These are phyloP conservation scores for Osmerus mordax DNA, from an alignment of 2,113 vertebrate species.

Conservation along the genomic window DNA sequence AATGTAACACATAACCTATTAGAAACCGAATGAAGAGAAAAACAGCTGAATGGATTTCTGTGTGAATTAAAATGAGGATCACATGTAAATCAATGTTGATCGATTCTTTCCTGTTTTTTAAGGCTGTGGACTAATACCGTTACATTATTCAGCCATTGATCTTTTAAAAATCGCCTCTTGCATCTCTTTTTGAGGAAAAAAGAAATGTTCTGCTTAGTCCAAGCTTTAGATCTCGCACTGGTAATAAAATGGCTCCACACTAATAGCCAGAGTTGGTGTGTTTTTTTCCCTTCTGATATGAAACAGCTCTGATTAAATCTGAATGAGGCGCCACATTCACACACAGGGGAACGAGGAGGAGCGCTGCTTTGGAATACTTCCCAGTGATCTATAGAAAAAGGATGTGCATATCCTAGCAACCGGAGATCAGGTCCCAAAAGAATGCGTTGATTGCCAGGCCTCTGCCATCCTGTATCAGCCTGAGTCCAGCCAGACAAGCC, in stretches of 20 bases:
- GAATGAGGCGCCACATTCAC: constrained; percentile 60
- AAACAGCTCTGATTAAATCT: constrained; percentile 71
- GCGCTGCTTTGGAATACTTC: constrained; percentile 54
- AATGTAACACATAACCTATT: constrained; percentile 41
- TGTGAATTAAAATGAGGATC: constrained; percentile 30
- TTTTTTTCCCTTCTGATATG: constrained; percentile 58
- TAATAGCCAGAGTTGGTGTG: constrained; percentile 47
- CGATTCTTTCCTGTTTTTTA: not conserved
- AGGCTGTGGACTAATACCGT: constrained; percentile 34
- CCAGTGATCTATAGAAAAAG: constrained; percentile 67
- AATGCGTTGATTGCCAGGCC: constrained; percentile 66
- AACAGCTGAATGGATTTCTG: constrained; percentile 22
- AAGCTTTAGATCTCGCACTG: constrained; percentile 45
- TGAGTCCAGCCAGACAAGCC: constrained; percentile 47
- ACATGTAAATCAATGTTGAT: constrained; percentile 38
- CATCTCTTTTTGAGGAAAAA: constrained; percentile 28
- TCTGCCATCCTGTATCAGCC: constrained; percentile 61
- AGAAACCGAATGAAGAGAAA: constrained; percentile 26
- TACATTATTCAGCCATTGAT: constrained; percentile 51
- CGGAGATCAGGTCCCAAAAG: constrained; percentile 53
- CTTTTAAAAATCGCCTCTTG: constrained; percentile 28
- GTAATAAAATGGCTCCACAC: constrained; percentile 47
- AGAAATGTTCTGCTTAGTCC: constrained; percentile 32
- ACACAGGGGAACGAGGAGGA: constrained; percentile 44
- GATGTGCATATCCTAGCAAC: constrained; percentile 74